Conservation (phyloP, 2,113 vertebrate species). For the Oxyruncus cristatus region DNA sequence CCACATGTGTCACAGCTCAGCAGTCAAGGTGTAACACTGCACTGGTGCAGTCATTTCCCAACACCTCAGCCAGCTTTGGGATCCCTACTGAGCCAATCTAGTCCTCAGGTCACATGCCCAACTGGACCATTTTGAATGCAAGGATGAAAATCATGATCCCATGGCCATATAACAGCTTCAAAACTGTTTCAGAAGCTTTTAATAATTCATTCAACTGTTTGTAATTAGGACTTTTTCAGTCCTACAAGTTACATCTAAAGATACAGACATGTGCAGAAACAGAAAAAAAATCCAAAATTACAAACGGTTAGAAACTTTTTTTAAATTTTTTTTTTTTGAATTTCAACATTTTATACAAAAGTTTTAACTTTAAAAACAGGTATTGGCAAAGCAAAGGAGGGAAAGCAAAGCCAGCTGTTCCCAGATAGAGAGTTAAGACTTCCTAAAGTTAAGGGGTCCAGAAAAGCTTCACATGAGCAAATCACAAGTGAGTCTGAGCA, state of each 20-base stretch:
- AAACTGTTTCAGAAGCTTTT: not conserved
- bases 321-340: not conserved
- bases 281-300: not conserved
- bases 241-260: not conserved
- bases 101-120: rapidly evolving
- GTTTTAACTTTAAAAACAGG: not conserved
- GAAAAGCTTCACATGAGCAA: not conserved
- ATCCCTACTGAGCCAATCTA: not conserved
- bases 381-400: not conserved
- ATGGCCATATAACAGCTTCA: not conserved
- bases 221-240: not conserved
- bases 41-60: not conserved
- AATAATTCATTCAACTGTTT: not conserved
- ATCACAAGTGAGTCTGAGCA: not conserved
- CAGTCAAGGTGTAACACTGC: not conserved
- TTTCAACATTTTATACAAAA: not conserved
- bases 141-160: not conserved
- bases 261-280: rapidly evolving
- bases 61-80: not conserved
- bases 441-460: not conserved
- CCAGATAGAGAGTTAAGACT: not conserved
- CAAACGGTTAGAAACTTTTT: not conserved
- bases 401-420: not conserved
- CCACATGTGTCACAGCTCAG: not conserved
- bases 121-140: not conserved